Evolutionary conservation across 2,797 vertebrate genomes (phyloP), one percentile per base, ranked within the genome.

Genomic region (Alcedo atthis): DNA sequence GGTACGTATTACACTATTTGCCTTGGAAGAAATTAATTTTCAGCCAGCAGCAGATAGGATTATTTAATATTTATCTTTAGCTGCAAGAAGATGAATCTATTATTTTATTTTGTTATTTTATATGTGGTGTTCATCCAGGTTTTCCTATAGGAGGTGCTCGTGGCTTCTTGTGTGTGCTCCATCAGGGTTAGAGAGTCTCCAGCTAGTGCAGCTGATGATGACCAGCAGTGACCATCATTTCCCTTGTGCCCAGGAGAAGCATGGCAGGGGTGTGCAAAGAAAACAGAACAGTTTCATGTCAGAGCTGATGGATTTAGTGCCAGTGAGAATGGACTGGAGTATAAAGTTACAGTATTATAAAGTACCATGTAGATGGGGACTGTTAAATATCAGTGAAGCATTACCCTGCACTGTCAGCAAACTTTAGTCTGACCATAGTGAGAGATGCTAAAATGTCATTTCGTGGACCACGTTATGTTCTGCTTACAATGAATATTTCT

Each of bases 31-130:
- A 98, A 98, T 98, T 98, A 98, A 98, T 98, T 98, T 98, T 96
- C 97, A 97, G 95, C 94, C 83, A 96, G 96, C 94, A 97, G 96
- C 93, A 96, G 97, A 96, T 95, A 96, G 93, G 97, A 97, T 98
- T 98, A 98, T 97, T 98, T 98, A 97, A 98, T 98, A 97, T 98
- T 98, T 98, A 97, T 98, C 97, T 97, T 98, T 93, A 97, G 96
- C 97, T 94, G 92, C 94, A 94, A 97, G 97, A 97, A 97, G 96
- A 98, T 96, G 97, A 97, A 97, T 97, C 97, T 97, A 97, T 98
- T 97, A 97, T 98, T 97, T 97, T 96, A 96, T 97, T 97, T 97
- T 97, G 95, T 95, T 96, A 95, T 95, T 97, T 96, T 63, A 67
- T 61, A 35, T 71, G 46, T 93, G 86, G 33, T 26, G 66, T 79